Evolutionary conservation across 2,888 invertebrate species (phyloP).

Genomic region (Saturnia pavonia): DNA sequence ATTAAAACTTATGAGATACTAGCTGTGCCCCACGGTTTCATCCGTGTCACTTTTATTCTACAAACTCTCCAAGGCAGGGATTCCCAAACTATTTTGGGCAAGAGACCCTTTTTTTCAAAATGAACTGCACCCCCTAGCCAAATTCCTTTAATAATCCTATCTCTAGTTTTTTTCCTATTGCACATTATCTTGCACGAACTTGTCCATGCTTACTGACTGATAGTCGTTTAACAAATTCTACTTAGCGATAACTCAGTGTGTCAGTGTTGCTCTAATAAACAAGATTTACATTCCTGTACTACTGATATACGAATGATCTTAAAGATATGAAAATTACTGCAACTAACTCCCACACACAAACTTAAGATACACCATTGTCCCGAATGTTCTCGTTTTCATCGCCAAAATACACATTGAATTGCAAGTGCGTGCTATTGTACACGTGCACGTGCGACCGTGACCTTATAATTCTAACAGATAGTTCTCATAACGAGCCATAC

Average conservation of each 20-base stretch:
- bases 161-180: too few species aligned
- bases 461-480: slow-evolving; percentile 66
- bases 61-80: too few species aligned
- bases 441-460: slow-evolving; percentile 43
- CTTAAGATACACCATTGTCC: slow-evolving; percentile 24
- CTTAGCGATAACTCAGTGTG: neutral
- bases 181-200: too few species aligned
- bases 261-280: neutral
- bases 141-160: too few species aligned
- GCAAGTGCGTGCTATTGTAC: slow-evolving; percentile 26
- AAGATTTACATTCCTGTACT: neutral
- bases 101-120: too few species aligned
- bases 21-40: too few species aligned
- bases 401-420: slow-evolving; percentile 32
- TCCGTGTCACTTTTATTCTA: too few species aligned
- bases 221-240: neutral
- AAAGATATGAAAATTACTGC: neutral
- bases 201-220: too few species aligned
- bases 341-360: neutral
- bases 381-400: slow-evolving; percentile 33
- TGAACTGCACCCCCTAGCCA: too few species aligned
- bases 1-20: neutral
- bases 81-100: too few species aligned
- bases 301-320: neutral
- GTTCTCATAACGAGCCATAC: slow-evolving; percentile 54